Base-by-base conservation (phyloP, 1,140 invertebrate species). In the Maniola jurtina region DNA sequence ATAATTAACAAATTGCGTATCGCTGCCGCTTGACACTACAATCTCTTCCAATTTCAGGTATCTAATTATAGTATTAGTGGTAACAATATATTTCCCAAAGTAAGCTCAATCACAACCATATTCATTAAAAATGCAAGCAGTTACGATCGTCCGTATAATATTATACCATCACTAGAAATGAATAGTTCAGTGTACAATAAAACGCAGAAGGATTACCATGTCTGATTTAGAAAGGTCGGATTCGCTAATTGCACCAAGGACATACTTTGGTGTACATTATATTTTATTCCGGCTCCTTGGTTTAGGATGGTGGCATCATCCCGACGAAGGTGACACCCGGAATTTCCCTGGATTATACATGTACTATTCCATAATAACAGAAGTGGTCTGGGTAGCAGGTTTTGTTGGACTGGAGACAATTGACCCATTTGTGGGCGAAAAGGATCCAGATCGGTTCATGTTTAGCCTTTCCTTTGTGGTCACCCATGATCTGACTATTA, bases 221-320 rank as follows among this genome's bases (percentile, higher is more conserved):
- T 14, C 66, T 58, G 61, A 73, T n/a, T 11, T 55, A 34, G 52
- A 55, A 34, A 55, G 13, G 5, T 6, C 52, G 7, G 11, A 55
- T 7, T 1, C 8, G 11, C 10, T 34, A 45, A 59, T 35, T 59
- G 68, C 69, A 11, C 83, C 85, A 13, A 76, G 45, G 7, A 77
- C 81, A 9, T 89, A 86, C 57, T 89, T 90, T 66, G 72, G 58
- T 14, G 56, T 85, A 7, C 88, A 90, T 66, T 90, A 69, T 66
- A 9, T 74, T 54, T 69, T 90, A 13, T 58, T 90, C 0, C 73
- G 88, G 50, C 81, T 84, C 47, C 65, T 89, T 8, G 88, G 86
- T 6, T 58, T 90, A 1, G 88, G 88, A 13, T 89, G 86, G 86
- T 90, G 88, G 88, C 88, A 90, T 63, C 83, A 88, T 57, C 88